These are phyloP conservation scores for Tragelaphus eurycerus DNA, from an alignment of 2,797 vertebrate genomes.

Conservation along the genomic window DNA sequence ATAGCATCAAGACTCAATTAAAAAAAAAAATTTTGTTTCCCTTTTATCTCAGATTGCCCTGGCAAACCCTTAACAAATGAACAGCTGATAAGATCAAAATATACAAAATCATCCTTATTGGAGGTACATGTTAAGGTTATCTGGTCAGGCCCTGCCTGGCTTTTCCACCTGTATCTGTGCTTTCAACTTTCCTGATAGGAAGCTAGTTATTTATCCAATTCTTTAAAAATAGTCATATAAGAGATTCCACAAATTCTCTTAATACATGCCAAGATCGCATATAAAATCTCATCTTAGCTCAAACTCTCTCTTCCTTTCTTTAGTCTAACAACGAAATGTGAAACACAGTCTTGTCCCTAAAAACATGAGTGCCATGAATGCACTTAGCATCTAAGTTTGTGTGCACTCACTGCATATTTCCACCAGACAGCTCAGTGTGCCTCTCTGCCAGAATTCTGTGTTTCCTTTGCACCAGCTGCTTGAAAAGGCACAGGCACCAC, in stretches of 20 bases:
- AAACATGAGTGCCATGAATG: background rate
- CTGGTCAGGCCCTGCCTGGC: background rate
- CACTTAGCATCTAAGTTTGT: background rate
- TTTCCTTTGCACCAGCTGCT: background rate
- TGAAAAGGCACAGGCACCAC: background rate
- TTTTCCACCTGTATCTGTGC: background rate
- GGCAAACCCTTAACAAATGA: background rate
- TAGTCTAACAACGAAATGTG: background rate
- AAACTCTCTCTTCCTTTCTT: background rate
- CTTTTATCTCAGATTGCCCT: background rate
- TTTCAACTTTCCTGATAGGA: background rate
- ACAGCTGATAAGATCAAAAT: constrained; percentile 9
- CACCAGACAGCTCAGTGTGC: background rate
- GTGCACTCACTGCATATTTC: background rate
- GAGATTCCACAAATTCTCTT: background rate
- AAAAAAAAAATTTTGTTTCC: background rate
- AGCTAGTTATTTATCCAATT: background rate
- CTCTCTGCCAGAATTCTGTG: background rate
- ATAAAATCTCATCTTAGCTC: background rate
- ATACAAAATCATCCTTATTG: background rate
- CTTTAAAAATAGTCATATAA: constrained; percentile 8
- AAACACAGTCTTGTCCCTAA: background rate
- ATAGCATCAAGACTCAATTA: background rate
- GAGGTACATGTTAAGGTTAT: background rate
- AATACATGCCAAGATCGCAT: background rate